phyloP scores from a whole-genome alignment of 2,797 vertebrate genomes.

The Fistularia tabacaria region DNA sequence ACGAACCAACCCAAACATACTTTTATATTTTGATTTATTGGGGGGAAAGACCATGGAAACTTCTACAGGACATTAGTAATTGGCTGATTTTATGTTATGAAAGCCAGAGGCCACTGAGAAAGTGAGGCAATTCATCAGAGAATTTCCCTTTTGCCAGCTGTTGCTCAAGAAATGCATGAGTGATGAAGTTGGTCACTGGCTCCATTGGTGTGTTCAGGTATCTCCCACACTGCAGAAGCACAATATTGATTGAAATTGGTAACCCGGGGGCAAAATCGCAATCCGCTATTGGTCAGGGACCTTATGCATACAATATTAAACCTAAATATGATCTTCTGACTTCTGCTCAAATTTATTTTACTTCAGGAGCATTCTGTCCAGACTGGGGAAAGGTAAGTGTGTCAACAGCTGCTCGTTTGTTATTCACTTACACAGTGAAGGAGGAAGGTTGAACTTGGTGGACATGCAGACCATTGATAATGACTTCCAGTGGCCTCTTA shows the following conservation, averaged over 20 bases:
- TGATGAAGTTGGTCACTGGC: conserved; percentile 39
- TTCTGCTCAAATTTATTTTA: no score
- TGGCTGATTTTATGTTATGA: conserved; percentile 33
- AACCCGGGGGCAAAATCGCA: not conserved
- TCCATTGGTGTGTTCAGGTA: conserved; percentile 26
- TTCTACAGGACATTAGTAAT: conserved; percentile 33
- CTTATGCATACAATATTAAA: no score
- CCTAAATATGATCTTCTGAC: no score
- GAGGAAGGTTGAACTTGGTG: conserved; percentile 10
- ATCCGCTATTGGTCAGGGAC: no score
- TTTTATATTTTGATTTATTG: conserved; percentile 43
- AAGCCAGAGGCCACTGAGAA: conserved; percentile 36
- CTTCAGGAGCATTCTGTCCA: no score
- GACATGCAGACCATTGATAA: conserved; percentile 56
- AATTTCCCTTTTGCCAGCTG: conserved; percentile 22
- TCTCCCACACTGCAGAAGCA: no score
- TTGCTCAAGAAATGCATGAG: conserved; percentile 16
- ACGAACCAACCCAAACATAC: conserved; percentile 39
- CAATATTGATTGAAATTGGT: not conserved
- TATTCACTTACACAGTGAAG: no score
- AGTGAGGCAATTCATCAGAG: conserved; percentile 51
- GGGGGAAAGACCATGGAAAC: conserved; percentile 18
- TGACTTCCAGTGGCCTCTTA: conserved; percentile 48
- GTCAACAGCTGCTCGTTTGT: no score
- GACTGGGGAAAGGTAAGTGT: no score